Evolutionary conservation across 2,113 vertebrate species (phyloP).

Genomic region (Panthera uncia): DNA sequence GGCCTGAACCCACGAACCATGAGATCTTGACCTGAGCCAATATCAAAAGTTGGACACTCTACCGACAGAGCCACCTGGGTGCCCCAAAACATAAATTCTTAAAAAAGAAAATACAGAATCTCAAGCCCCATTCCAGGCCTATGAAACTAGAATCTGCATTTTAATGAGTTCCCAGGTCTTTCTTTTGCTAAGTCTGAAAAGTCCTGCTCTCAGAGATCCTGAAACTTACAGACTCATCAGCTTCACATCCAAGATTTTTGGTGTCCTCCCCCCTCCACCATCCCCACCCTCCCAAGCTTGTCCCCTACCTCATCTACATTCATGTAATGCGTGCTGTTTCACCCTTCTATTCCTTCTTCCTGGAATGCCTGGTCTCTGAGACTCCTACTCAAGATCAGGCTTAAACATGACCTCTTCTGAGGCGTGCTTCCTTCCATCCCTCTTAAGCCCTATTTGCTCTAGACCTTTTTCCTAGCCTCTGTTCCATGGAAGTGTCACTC

Average conservation of each 20-base stretch:
- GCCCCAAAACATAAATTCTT: too few relatives aligned
- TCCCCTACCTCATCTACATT: background rate
- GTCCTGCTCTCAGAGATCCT: background rate
- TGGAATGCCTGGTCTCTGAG: background rate
- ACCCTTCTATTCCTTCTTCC: background rate
- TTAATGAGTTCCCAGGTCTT: background rate
- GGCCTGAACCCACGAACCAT: too few relatives aligned
- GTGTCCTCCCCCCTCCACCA: too few relatives aligned
- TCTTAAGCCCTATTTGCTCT: background rate
- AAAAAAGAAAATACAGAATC: background rate
- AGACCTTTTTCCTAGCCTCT: background rate
- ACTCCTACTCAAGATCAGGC: background rate
- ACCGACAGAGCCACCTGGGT: too few relatives aligned
- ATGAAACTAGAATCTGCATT: background rate
- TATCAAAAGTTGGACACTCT: too few relatives aligned
- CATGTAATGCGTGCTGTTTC: background rate
- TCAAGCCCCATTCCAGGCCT: background rate
- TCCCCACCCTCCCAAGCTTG: background rate
- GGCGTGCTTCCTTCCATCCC: background rate
- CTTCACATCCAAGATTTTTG: background rate
- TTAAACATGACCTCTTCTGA: background rate
- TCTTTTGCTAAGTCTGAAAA: background rate
- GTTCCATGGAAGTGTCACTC: background rate
- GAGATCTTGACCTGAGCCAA: too few relatives aligned
- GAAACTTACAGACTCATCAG: background rate